Percentiles rank a stretch among this genome's conserved stretches.
Conservation (phyloP, 2,113 vertebrate species). For the Arizona elegans region DNA sequence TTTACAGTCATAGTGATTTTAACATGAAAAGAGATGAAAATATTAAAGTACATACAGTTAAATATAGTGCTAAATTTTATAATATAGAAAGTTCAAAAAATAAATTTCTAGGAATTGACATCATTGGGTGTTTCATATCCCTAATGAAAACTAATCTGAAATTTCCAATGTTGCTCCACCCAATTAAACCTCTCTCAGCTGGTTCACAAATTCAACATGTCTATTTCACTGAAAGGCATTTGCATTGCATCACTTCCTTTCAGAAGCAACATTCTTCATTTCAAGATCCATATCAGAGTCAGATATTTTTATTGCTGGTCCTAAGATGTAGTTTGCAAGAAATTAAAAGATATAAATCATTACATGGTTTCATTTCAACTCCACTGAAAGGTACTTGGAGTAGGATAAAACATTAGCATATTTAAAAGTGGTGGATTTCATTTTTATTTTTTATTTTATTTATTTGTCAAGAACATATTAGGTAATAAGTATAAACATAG, state of each 20-base stretch:
- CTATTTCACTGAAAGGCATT: not conserved
- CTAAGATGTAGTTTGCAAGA: not conserved
- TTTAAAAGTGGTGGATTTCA: not conserved
- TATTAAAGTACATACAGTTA: not conserved
- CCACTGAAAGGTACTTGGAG: not conserved
- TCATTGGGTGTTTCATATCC: not conserved
- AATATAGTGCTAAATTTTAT: not conserved
- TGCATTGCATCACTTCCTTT: not conserved
- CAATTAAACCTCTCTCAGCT: not conserved
- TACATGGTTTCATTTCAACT: not conserved
- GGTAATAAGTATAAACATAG: too few relatives aligned
- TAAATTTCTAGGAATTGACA: not conserved
- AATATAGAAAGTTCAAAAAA: not conserved
- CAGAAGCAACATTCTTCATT: not conserved
- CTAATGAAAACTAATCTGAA: not conserved
- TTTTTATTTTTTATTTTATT: not conserved
- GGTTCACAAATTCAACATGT: not conserved
- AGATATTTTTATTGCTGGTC: not conserved
- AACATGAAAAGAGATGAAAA: not conserved
- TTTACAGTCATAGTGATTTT: not conserved
- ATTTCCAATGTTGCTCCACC: not conserved
- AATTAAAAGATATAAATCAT: not conserved
- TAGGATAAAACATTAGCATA: conserved; percentile 14
- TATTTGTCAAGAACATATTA: too few relatives aligned
- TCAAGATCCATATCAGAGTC: not conserved